Conservation (phyloP, 2,113 vertebrate species). For the Ailurus styani region DNA sequence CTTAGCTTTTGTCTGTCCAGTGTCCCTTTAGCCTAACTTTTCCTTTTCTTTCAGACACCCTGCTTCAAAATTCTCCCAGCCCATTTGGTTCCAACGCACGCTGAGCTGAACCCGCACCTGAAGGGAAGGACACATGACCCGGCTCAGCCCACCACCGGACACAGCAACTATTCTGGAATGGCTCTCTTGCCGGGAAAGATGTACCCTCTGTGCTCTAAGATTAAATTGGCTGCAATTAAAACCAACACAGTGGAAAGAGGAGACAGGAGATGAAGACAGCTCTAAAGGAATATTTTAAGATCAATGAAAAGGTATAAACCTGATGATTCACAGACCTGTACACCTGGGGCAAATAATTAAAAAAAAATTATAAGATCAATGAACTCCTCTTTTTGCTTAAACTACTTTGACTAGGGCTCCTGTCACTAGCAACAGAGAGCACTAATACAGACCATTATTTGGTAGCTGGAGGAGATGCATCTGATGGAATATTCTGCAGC, state of each 20-base stretch:
- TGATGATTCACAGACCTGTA: too few species aligned
- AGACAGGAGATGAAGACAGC: background rate
- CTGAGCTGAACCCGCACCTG: background rate
- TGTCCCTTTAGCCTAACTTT: background rate
- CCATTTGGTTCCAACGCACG: background rate
- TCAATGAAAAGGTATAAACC: too few species aligned
- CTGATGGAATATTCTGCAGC: background rate
- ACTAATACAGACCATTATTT: background rate
- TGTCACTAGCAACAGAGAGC: background rate
- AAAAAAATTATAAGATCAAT: background rate
- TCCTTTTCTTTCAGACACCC: background rate
- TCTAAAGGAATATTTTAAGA: background rate
- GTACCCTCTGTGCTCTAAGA: background rate
- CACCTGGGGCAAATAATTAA: too few species aligned
- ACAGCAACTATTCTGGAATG: accelerated
- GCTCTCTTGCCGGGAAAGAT: background rate
- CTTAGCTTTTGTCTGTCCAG: background rate
- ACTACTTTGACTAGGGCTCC: background rate
- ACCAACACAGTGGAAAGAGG: background rate
- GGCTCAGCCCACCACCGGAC: background rate
- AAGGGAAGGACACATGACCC: background rate
- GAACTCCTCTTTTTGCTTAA: background rate
- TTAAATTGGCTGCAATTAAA: background rate
- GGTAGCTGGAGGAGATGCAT: background rate
- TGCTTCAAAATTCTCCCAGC: background rate